Evolutionary conservation across 2,797 vertebrate species (phyloP).

Genomic region (Protosalanx chinensis): DNA sequence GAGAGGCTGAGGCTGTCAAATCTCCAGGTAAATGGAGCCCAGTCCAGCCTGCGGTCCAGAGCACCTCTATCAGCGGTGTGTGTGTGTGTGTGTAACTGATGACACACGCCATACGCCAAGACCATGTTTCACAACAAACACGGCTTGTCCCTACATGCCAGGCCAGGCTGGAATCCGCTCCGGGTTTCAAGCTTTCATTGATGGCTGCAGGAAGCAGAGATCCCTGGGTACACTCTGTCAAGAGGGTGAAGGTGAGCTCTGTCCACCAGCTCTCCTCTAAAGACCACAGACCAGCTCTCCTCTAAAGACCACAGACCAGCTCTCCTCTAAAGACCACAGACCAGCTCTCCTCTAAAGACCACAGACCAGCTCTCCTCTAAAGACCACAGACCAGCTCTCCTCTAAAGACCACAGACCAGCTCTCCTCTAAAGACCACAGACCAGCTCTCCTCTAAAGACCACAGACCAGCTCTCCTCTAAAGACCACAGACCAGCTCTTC

Average conservation of each 20-base stretch:
- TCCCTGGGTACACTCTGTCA: neutral
- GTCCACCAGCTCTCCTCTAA: too few relatives aligned
- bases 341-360: too few relatives aligned
- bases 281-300: too few relatives aligned
- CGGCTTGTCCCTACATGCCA: constrained; percentile 71
- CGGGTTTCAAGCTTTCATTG: constrained; percentile 78
- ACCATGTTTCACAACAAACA: constrained; percentile 55
- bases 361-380: too few relatives aligned
- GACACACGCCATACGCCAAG: constrained; percentile 21
- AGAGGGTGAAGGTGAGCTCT: neutral
- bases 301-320: too few relatives aligned
- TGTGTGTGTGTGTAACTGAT: constrained; percentile 39
- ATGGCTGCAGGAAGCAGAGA: constrained; percentile 56
- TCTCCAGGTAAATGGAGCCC: constrained; percentile 45
- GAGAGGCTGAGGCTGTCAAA: neutral
- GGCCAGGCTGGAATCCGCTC: constrained; percentile 68
- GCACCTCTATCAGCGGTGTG: constrained; percentile 48
- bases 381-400: too few relatives aligned
- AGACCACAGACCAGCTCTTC: too few relatives aligned
- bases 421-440: too few relatives aligned
- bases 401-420: too few relatives aligned
- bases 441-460: too few relatives aligned
- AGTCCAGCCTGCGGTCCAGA: constrained; percentile 35
- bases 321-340: too few relatives aligned
- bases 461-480: too few relatives aligned